Percentiles rank a stretch among this genome's conserved stretches.
These are phyloP conservation scores for Bombylius major DNA, from an alignment of 2,888 invertebrate genomes.

Conservation along the genomic window DNA sequence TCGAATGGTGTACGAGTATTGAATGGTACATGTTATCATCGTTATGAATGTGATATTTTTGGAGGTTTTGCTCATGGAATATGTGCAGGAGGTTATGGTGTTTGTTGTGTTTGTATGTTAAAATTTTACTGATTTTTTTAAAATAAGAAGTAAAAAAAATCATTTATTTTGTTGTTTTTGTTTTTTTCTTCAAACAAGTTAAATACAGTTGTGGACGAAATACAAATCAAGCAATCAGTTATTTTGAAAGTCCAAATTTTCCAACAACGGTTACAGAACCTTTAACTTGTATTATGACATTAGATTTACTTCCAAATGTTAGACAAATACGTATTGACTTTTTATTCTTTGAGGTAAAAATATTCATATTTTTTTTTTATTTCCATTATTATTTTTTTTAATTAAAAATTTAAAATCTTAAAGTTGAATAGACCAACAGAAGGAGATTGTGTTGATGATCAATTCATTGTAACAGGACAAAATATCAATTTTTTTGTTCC, in stretches of 20 bases:
- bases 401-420: slow-evolving; percentile 16
- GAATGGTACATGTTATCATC: slow-evolving; percentile 58
- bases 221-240: slow-evolving; percentile 48
- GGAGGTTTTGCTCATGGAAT: slow-evolving; percentile 51
- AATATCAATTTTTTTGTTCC: slow-evolving; percentile 56
- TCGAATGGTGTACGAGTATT: slow-evolving; percentile 40
- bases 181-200: slow-evolving; percentile 35
- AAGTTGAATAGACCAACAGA: slow-evolving; percentile 56
- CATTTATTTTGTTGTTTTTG: slow-evolving; percentile 16
- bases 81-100: slow-evolving; percentile 61
- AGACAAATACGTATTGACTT: slow-evolving; percentile 60
- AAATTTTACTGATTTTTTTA: neutral
- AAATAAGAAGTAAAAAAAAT: neutral
- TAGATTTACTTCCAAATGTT: slow-evolving; percentile 46
- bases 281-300: slow-evolving; percentile 49
- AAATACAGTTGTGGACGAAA: slow-evolving; percentile 52
- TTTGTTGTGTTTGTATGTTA: slow-evolving; percentile 62
- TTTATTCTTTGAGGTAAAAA: slow-evolving; percentile 46
- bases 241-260: slow-evolving; percentile 61
- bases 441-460: slow-evolving; percentile 56
- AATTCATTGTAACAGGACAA: slow-evolving; percentile 57
- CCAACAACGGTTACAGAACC: slow-evolving; percentile 46
- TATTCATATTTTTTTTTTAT: neutral
- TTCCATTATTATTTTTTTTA: neutral
- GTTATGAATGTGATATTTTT: slow-evolving; percentile 48